Evolutionary conservation across 2,113 vertebrate species (phyloP), one percentile per base, ranked within the genome.

Genomic region (Cricetomys ansorgei): DNA sequence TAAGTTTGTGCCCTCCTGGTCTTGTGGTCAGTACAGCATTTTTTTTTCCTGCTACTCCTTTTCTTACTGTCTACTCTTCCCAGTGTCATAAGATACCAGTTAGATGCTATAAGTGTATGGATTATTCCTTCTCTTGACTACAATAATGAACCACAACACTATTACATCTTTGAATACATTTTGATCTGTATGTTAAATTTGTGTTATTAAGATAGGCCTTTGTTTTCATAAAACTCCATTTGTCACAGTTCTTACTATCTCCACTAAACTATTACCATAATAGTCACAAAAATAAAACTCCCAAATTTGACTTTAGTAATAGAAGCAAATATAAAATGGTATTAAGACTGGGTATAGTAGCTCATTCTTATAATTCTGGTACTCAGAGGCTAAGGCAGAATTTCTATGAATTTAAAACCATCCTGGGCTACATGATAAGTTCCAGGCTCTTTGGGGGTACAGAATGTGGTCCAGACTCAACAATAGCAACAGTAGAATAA

Each of bases 221-320:
- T 45, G 48, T 73, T 87, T 19, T 84, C 34, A 8, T 57, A 80
- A 94, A 94, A 92, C 77, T 7, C 11, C 83, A 69, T 87, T 84
- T 94, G 53, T 53, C 21, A 67, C 27, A 6, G 76, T 53, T 83
- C 13, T 2, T 65, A 1, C 81, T 90, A 11, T 88, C 96, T 93
- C 57, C 76, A 48, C 62, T 88, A 59, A 89, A 81, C 34, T 89
- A 40, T 72, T 19, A 80, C 29, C 43, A 2, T 79, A 77, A 64
- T 90, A 40, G 34, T 6, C 6, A 88, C 11, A 88, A 37, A 53
- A 86, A 70, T 65, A 84, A 72, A 64, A 27, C 53, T 79, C 10
- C 6, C 76, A n/a, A 76, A 27, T 85, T 96, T 94, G 57, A 73
- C 69, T 83, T 97, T 31, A 81, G 59, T 89, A 13, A 17, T 81